phyloP scores from a whole-genome alignment of 2,113 vertebrate species.

The Sturnus vulgaris region DNA sequence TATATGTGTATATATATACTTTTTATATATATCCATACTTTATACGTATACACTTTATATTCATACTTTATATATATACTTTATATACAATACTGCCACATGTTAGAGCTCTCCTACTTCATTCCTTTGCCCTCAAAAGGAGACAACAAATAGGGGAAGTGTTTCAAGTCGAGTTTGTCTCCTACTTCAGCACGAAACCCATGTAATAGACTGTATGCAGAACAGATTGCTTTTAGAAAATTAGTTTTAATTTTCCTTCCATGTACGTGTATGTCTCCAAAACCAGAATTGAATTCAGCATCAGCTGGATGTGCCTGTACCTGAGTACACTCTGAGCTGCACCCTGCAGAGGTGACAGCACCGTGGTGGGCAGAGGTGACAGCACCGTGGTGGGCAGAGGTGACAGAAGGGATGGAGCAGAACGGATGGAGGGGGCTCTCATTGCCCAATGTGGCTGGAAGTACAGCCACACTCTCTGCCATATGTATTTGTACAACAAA shows the following conservation, averaged over 20 bases:
- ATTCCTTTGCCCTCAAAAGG: not conserved
- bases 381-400: rapidly evolving
- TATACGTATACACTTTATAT: no score
- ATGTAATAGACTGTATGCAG: not conserved
- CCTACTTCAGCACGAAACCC: not conserved
- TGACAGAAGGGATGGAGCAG: not conserved
- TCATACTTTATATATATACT: no score
- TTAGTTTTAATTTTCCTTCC: not conserved
- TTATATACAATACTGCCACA: not conserved
- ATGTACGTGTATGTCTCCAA: not conserved
- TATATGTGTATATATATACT: no score
- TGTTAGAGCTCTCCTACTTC: not conserved
- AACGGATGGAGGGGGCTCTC: rapidly evolving
- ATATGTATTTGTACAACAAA: rapidly evolving
- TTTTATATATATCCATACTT: no score
- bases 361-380: rapidly evolving
- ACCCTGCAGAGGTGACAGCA: not conserved
- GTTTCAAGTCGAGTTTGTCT: not conserved
- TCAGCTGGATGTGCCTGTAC: not conserved
- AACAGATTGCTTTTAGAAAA: not conserved
- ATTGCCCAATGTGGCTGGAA: not conserved
- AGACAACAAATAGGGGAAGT: not conserved
- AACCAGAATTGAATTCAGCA: not conserved
- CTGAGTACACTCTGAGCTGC: not conserved
- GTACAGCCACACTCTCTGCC: not conserved